Base-by-base conservation (phyloP, 2,888 invertebrate genomes). In the Synergus umbraculus region DNA sequence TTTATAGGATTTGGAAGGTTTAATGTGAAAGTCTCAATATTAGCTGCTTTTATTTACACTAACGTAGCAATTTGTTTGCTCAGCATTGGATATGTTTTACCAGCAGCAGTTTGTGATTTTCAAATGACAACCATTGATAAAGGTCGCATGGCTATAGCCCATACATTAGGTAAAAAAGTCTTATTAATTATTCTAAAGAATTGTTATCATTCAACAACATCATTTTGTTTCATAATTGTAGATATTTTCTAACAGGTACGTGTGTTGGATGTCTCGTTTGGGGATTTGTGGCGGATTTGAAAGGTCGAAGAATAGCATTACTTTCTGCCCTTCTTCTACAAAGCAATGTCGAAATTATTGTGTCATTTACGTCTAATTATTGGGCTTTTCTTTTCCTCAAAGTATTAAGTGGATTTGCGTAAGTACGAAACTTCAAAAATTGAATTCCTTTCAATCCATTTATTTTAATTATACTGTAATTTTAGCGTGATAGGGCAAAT, bases 31-130 rank as follows among this genome's bases (percentile, higher is more conserved):
- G 93, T 97, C 85, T 92, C 97, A 91, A 94, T 96, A 80, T 92
- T 97, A 92, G 95, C 96, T 87, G 97, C 97, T 37, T 93, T 97
- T 89, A 97, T 97, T 83, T 97, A 97, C 91, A 93, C 96, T 85
- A 96, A 97, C 93, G 96, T 97, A 73, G 97, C 97, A 78, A 94
- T 97, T 84, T 97, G 96, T 54, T 95, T 96, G 88, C 96, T 96
- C 76, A 96, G 95, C 85, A 94, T 97, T 82, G 97, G 97, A 65
- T 97, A 97, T 90, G 95, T 97, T 80, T 92, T 97, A 80, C 97
- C 97, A 10, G 95, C 97, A 5, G 97, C 97, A 76, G 95, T 96
- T 91, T 96, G 96, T 93, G 96, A 96, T 92, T 96, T 96, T 93
- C 92, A 94, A 85, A 96, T 97, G 96, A 95, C 95, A 64, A 96